phyloP scores from a whole-genome alignment of 2,113 vertebrate genomes.

The Spea bombifrons region DNA sequence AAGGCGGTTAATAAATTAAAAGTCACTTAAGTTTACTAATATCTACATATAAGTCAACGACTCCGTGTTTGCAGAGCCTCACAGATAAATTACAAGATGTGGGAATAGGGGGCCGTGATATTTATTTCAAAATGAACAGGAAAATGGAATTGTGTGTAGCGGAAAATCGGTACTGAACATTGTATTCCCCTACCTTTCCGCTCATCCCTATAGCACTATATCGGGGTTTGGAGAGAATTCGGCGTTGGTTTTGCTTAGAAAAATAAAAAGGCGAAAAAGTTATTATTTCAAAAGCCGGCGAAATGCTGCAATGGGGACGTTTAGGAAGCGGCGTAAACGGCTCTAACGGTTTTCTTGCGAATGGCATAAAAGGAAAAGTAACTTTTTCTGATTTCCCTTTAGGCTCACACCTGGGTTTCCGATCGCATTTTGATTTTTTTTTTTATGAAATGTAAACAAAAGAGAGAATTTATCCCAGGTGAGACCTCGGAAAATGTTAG shows the following conservation, averaged over 20 bases:
- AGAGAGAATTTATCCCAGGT: conserved; percentile 17
- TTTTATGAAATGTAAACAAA: conserved; percentile 30
- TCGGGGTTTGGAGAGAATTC: conserved; percentile 1
- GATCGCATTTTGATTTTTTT: conserved; percentile 24
- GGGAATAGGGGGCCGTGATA: neutral
- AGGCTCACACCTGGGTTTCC: conserved; percentile 12
- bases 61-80: neutral
- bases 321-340: conserved; percentile 22
- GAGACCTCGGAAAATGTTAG: neutral
- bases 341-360: conserved; percentile 32
- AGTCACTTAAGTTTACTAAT: too few relatives aligned
- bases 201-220: neutral
- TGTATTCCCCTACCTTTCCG: neutral
- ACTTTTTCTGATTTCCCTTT: conserved; percentile 31
- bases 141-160: neutral
- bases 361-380: conserved; percentile 32
- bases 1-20: too few relatives aligned
- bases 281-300: conserved; percentile 26
- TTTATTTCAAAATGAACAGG: neutral
- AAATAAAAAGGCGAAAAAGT: neutral
- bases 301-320: conserved; percentile 7
- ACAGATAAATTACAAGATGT: neutral
- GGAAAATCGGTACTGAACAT: conserved; percentile 4
- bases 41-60: too few relatives aligned
- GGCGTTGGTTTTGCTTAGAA: neutral